These are phyloP conservation scores for Perizoma affinitatum DNA, from an alignment of 2,888 invertebrate species.

Conservation along the genomic window DNA sequence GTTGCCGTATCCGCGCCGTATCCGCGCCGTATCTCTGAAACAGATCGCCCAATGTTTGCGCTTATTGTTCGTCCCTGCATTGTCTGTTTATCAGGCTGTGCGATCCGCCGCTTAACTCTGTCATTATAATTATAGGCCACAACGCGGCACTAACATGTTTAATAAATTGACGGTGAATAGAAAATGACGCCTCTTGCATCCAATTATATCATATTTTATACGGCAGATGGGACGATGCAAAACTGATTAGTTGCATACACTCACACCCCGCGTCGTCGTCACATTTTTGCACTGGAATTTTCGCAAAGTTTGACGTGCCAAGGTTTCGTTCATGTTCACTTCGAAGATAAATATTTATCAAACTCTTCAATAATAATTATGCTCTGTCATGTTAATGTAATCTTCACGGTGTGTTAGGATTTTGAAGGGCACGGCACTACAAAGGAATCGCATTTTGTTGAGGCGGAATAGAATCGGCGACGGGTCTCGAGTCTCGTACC, in stretches of 20 bases:
- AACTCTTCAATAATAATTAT: too few relatives aligned
- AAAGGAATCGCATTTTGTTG: conserved; percentile 38
- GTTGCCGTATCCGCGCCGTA: not conserved
- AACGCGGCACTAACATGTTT: not conserved
- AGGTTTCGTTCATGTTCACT: too few relatives aligned
- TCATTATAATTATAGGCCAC: not conserved
- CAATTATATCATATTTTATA: not conserved
- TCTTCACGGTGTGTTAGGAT: too few relatives aligned
- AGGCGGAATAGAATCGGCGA: conserved; percentile 49
- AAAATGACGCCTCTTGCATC: conserved; percentile 1
- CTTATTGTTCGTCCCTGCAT: not conserved
- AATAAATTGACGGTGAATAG: not conserved
- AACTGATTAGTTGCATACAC: not conserved
- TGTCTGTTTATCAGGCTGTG: conserved; percentile 1
- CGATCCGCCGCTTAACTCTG: not conserved
- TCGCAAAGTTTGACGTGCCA: not conserved
- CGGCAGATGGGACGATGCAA: not conserved
- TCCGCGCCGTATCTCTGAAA: not conserved
- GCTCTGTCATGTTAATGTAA: too few relatives aligned
- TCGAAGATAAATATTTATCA: too few relatives aligned
- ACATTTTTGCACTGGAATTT: not conserved
- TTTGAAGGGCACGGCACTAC: conserved; percentile 25
- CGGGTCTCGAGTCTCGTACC: conserved; percentile 62
- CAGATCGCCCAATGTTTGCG: not conserved
- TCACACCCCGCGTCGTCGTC: not conserved